phyloP scores from a whole-genome alignment of 2,888 invertebrate species.

The Matsumyia berberina region DNA sequence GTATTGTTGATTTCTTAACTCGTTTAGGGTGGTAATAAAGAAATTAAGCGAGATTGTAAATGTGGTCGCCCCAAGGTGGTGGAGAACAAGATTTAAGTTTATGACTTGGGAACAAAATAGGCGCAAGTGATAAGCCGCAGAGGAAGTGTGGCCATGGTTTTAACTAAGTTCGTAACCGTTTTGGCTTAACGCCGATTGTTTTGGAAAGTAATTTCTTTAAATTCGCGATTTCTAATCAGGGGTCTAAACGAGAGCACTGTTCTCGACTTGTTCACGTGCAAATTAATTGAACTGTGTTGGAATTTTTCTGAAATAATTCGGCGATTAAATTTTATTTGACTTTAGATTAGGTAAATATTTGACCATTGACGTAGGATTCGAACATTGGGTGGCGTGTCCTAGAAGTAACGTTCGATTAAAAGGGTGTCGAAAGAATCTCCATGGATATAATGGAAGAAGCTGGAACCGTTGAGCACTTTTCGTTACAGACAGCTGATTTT shows the following conservation, averaged over 20 bases:
- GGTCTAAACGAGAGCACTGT: not conserved
- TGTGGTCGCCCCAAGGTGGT: constrained; percentile 21
- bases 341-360: not conserved
- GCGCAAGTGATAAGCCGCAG: constrained; percentile 26
- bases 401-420: no score
- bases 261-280: constrained; percentile 6
- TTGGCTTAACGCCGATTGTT: not conserved
- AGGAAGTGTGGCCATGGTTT: constrained; percentile 13
- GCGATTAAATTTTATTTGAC: constrained; percentile 5
- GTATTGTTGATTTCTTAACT: constrained; percentile 27
- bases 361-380: not conserved
- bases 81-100: constrained; percentile 26
- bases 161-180: constrained; percentile 2
- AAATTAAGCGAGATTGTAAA: constrained; percentile 29
- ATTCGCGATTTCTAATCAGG: not conserved
- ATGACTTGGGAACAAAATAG: constrained; percentile 19
- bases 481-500: no score
- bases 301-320: not conserved
- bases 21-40: constrained; percentile 44
- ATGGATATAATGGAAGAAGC: no score
- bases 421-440: no score
- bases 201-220: not conserved
- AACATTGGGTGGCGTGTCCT: not conserved
- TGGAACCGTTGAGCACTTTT: no score
- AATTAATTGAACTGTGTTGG: not conserved